These are phyloP conservation scores for Toxonevra muliebris DNA, from an alignment of 2,888 invertebrate species.

Conservation along the genomic window DNA sequence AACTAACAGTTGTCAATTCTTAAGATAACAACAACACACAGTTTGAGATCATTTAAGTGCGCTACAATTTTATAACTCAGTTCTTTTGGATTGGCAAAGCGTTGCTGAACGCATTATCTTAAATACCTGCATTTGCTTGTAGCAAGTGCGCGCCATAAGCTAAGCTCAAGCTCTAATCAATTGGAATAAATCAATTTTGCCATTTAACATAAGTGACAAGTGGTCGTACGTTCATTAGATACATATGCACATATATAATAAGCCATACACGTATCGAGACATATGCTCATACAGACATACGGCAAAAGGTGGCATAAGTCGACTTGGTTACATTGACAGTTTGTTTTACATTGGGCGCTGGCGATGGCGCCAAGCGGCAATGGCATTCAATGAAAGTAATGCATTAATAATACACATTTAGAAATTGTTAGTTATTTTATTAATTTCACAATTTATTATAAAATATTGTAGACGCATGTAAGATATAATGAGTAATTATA, in stretches of 20 bases:
- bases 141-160: too few species aligned
- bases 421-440: too few species aligned
- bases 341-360: constrained; percentile 11
- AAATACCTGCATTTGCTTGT: too few species aligned
- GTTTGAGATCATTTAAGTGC: too few species aligned
- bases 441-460: too few species aligned
- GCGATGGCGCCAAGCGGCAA: constrained; percentile 29
- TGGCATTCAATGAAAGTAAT: constrained; percentile 6
- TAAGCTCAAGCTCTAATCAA: constrained; percentile 16
- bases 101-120: too few species aligned
- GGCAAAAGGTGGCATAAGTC: constrained; percentile 24
- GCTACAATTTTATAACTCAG: too few species aligned
- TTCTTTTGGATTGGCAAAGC: too few species aligned
- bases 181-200: constrained; percentile 30
- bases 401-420: too few species aligned
- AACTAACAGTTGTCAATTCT: not conserved
- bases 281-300: not conserved
- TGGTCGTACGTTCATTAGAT: not conserved
- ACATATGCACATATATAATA: constrained; percentile 5
- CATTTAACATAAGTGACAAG: constrained; percentile 16
- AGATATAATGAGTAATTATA: not conserved
- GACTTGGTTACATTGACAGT: constrained; percentile 19
- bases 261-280: not conserved
- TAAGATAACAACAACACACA: not conserved
- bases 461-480: not conserved